These are phyloP conservation scores for Charaxes varanes DNA, from an alignment of 1,140 invertebrate genomes.

Conservation along the genomic window DNA sequence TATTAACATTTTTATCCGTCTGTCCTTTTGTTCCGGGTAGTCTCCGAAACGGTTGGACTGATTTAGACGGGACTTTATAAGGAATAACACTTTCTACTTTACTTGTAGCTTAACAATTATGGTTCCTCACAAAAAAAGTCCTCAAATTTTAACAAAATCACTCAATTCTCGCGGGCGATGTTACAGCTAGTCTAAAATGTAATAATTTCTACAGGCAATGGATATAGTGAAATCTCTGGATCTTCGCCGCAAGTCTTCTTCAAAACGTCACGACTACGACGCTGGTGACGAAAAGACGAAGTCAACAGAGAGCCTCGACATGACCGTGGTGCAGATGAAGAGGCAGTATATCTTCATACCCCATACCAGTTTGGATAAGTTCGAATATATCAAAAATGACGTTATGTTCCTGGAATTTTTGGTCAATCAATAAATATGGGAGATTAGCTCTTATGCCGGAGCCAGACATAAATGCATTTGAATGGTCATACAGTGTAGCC, in stretches of 20 bases:
- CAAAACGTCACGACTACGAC: slow-evolving; percentile 49
- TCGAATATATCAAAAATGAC: slow-evolving; percentile 79
- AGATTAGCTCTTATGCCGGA: too few species aligned
- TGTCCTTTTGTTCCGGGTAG: too few species aligned
- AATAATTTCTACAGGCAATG: slow-evolving; percentile 49
- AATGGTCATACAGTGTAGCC: too few species aligned
- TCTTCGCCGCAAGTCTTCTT: slow-evolving; percentile 53
- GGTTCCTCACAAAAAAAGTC: too few species aligned
- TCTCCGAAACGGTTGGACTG: too few species aligned
- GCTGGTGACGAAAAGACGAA: slow-evolving; percentile 35
- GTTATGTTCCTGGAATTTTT: slow-evolving; percentile 79
- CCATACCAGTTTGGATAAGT: slow-evolving; percentile 78
- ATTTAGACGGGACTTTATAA: too few species aligned
- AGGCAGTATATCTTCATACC: slow-evolving; percentile 84
- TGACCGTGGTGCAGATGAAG: slow-evolving; percentile 58
- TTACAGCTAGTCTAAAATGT: too few species aligned
- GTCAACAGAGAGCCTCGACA: slow-evolving; percentile 47
- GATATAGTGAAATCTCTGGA: slow-evolving; percentile 66
- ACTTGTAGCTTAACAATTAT: too few species aligned
- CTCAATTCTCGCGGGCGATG: too few species aligned
- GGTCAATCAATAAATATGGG: slow-evolving; percentile 42
- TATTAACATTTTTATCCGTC: background rate
- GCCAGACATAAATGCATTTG: too few species aligned
- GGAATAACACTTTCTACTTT: too few species aligned
- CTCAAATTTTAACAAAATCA: too few species aligned